Base-by-base conservation (phyloP, 2,797 vertebrate genomes). In the Crax fasciolata region DNA sequence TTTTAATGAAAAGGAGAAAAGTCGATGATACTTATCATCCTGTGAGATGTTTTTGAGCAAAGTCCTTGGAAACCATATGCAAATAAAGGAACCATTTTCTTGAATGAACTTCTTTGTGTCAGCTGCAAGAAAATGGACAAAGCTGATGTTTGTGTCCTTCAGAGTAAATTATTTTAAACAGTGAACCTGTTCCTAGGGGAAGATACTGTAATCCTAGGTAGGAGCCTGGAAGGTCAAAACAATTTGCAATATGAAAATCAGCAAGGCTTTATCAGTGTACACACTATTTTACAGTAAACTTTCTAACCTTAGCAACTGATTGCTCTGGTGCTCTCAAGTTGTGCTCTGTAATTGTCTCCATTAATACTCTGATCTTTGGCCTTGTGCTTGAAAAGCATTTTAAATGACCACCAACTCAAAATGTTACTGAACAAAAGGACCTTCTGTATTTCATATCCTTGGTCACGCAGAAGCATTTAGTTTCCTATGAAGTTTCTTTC, bases 281-380 rank as follows among this genome's bases (percentile, higher is more conserved):
- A 82, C 7, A 24, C 25, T 46, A 38, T 90, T 86, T 95, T 81
- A 68, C 52, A 62, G 20, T 30, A 86, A 86, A 91, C n/a, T 77
- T 94, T 35, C 73, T 59, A 84, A 61, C 76, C 66, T 63, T 73
- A 87, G 68, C 81, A 68, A 38, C 68, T 43, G n/a, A 89, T 72
- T 65, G 35, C 66, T 85, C 0, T 16, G 27, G 20, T 63, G 41
- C 63, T 89, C 59, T 89, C 73, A 32, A 63, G 46, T 87, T 85
- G 51, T 92, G 51, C 54, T 84, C 86, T 68, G 44, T 86, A 92
- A 82, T 77, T 91, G 46, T 67, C 32, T 21, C 54, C 79, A 39
- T 88, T 91, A 90, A 71, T 66, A 65, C 63, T 92, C 73, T 86
- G 76, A 74, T 96, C 84, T 95, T 94, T 57, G 61, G 27, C 71